Base-by-base conservation (phyloP, 2,113 vertebrate genomes). In the Trematomus loennbergii region DNA sequence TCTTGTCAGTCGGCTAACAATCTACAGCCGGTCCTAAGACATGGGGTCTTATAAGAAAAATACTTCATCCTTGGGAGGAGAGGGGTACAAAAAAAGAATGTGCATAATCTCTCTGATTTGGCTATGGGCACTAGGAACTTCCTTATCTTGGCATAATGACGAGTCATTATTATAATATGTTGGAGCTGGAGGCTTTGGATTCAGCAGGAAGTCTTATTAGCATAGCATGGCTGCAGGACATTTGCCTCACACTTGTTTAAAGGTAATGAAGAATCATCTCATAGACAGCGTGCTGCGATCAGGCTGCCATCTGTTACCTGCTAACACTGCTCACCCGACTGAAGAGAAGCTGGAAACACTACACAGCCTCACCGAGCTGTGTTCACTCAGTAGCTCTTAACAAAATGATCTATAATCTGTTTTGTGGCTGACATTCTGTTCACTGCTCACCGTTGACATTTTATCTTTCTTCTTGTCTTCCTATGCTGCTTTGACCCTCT, bases 191-290 rank as follows among this genome's bases (percentile, higher is more conserved):
- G 86, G 75, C 87, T 62, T 87, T 72, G 76, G 70, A 81, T 88
- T 86, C 72, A 78, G 84, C 80, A 79, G 81, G 83, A 83, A 77
- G 81, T 72, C 87, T 83, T 65, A 88, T 93, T 89, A 90, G 86
- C 84, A 78, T 83, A 75, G 68, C 61, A 49, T 87, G 75, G 90
- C 95, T 94, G 89, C 91, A 95, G 94, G 95, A 96, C 96, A 97
- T 97, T 96, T 96, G 92, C 88, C 95, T 97, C 94, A 95, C 91
- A 93, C 95, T 96, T 96, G 92, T 95, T 96, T 96, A 96, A 94
- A 94, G 94, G 96, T 97, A 96, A 97, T 97, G 96, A 97, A 97
- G 82, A 96, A 95, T 95, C 86, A 95, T 96, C 95, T 95, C 95
- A 96, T 94, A 92, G 95, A 93, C 61, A 3, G 95, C 94, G 82